Evolutionary conservation across 2,113 vertebrate genomes (phyloP).

Genomic region (Oncorhynchus mykiss): DNA sequence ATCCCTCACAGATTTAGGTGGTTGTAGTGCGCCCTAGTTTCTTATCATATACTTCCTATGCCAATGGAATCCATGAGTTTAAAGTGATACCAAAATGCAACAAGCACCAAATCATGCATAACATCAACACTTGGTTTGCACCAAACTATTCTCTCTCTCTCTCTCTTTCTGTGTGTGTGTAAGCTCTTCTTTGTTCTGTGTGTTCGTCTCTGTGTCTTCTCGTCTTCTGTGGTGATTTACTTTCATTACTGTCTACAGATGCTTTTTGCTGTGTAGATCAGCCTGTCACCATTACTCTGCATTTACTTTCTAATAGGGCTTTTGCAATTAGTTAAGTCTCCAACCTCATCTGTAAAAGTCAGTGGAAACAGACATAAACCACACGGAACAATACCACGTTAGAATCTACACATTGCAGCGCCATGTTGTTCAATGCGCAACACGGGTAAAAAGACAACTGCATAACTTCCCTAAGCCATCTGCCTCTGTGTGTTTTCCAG

Average conservation of each 20-base stretch:
- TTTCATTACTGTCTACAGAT: slow-evolving; percentile 45
- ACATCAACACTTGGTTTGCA: no score
- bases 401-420: background rate
- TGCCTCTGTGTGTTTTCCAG: background rate
- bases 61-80: background rate
- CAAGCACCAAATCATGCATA: no score
- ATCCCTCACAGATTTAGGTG: background rate
- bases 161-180: background rate
- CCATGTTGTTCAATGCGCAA: background rate
- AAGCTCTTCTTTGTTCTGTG: background rate
- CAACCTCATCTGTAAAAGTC: slow-evolving; percentile 33
- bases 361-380: slow-evolving; percentile 32
- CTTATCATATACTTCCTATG: background rate
- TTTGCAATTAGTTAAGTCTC: slow-evolving; percentile 52
- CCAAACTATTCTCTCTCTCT: background rate
- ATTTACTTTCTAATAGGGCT: slow-evolving; percentile 45
- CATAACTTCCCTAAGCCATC: background rate
- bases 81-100: background rate
- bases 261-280: slow-evolving; percentile 40
- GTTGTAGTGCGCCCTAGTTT: no score
- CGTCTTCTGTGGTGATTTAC: slow-evolving; percentile 34
- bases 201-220: background rate
- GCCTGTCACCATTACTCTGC: slow-evolving; percentile 54
- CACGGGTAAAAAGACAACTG: background rate
- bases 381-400: background rate